These are phyloP conservation scores for Tetraneura akinire DNA, from an alignment of 1,140 invertebrate species.

Conservation along the genomic window DNA sequence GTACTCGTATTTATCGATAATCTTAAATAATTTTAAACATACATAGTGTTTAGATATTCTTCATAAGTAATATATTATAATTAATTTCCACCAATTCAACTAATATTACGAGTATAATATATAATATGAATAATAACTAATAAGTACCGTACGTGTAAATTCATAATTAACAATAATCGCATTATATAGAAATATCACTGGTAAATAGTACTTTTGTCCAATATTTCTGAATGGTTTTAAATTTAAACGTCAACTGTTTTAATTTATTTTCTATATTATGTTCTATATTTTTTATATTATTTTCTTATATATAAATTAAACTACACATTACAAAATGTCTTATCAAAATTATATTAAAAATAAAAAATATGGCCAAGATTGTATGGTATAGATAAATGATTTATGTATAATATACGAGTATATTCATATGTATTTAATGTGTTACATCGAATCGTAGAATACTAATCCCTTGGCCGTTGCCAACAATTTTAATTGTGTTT, in stretches of 20 bases:
- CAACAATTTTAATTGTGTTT: constrained; percentile 26
- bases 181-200: not conserved
- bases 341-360: not conserved
- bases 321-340: not conserved
- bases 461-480: constrained; percentile 16
- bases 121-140: not conserved
- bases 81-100: not conserved
- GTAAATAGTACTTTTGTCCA: not conserved
- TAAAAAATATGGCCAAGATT: not conserved
- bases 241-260: not conserved
- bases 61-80: too few species aligned
- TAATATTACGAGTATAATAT: not conserved
- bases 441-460: not conserved
- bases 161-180: not conserved
- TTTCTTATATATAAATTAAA: too few species aligned
- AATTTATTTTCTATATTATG: not conserved
- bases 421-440: too few species aligned
- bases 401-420: too few species aligned
- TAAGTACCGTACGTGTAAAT: not conserved
- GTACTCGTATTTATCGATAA: too few species aligned
- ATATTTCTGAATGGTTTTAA: not conserved
- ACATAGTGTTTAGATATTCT: not conserved
- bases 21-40: not conserved
- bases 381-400: not conserved
- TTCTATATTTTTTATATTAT: too few species aligned